These are phyloP conservation scores for Sus cebifrons DNA, from an alignment of 2,797 vertebrate genomes.

Conservation along the genomic window DNA sequence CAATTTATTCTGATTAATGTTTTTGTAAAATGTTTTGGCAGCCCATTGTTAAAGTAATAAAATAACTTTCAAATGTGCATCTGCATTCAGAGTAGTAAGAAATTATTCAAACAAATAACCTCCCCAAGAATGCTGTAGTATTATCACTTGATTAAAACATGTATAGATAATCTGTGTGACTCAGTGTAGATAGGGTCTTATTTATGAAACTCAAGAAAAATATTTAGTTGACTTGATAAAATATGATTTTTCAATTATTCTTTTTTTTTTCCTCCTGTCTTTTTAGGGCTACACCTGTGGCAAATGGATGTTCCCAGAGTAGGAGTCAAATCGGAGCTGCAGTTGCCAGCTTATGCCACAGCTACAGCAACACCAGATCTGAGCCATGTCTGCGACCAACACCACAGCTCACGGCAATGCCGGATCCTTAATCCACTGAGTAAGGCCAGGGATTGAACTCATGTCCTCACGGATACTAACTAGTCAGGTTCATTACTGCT, in stretches of 20 bases:
- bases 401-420: no score
- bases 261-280: neutral
- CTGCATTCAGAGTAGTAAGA: neutral
- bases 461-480: no score
- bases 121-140: neutral
- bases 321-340: no score
- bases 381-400: no score
- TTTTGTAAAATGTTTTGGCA: constrained; percentile 35
- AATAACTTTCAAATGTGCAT: neutral
- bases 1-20: neutral
- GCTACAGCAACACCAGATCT: no score
- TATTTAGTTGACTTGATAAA: constrained; percentile 60
- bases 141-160: constrained; percentile 58
- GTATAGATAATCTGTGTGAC: neutral
- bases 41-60: neutral
- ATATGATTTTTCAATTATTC: constrained; percentile 26
- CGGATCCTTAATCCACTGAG: no score
- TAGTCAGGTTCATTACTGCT: no score
- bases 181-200: constrained; percentile 7
- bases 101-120: constrained; percentile 18
- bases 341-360: no score
- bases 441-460: no score
- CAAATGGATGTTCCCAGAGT: no score
- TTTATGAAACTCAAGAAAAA: constrained; percentile 47
- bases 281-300: no score